Evolutionary conservation across 2,797 vertebrate species (phyloP).

Genomic region (Adrianichthys oophorus): DNA sequence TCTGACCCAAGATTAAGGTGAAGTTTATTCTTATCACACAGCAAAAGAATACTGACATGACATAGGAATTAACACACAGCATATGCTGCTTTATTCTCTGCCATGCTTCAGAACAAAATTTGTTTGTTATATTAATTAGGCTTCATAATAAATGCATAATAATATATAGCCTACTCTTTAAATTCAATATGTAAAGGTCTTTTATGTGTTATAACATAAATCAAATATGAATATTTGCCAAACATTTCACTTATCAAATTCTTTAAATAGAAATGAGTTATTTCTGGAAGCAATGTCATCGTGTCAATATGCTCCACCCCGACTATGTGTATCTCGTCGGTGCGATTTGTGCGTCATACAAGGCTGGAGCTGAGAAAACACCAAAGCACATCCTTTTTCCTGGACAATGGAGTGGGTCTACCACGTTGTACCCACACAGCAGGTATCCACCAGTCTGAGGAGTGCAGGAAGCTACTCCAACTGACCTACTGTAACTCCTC

Average conservation of each 20-base stretch:
- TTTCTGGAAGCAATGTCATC: conserved; percentile 34
- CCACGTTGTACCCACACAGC: conserved; percentile 76
- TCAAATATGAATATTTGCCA: not conserved
- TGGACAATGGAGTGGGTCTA: conserved; percentile 85
- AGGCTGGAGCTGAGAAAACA: conserved; percentile 78
- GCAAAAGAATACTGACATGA: no score
- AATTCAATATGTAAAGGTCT: no score
- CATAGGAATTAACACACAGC: no score
- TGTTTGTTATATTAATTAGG: no score
- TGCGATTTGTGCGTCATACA: conserved; percentile 88
- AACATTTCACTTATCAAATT: not conserved
- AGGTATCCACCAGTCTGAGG: conserved; percentile 66
- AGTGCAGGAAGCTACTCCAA: conserved; percentile 77
- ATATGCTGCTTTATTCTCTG: no score
- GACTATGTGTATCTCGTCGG: conserved; percentile 78
- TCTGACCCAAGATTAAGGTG: no score
- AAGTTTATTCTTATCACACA: no score
- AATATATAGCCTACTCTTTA: no score
- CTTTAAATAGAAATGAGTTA: not conserved
- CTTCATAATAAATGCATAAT: no score
- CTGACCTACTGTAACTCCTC: conserved; percentile 71
- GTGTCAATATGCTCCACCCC: conserved; percentile 74
- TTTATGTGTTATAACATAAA: no score
- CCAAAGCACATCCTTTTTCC: conserved; percentile 83
- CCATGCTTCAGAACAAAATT: no score